A percentile compares a stretch with the other conserved stretches of the same genome.
phyloP scores from a whole-genome alignment of 2,888 invertebrate species.

The Tanypteryx hageni region DNA sequence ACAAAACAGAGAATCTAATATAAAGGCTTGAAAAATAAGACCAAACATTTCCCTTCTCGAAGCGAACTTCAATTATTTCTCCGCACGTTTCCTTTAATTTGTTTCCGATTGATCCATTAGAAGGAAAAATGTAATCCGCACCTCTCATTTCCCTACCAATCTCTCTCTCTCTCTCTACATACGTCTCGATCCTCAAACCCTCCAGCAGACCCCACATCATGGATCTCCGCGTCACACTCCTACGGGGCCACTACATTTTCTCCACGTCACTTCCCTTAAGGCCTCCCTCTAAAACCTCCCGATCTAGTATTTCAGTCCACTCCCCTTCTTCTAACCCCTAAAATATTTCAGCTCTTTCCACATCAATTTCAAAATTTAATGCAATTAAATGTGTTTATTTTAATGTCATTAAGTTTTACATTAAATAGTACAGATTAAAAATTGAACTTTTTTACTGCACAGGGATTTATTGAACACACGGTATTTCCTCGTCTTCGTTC shows the following conservation, averaged over 20 bases:
- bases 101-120: not conserved
- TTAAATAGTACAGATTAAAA: too few species aligned
- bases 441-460: too few species aligned
- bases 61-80: not conserved
- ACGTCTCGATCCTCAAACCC: not conserved
- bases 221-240: conserved; percentile 45
- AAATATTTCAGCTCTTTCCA: conserved; percentile 35
- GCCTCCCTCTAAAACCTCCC: not conserved
- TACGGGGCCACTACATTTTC: conserved; percentile 44
- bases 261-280: conserved; percentile 28
- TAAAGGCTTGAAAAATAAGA: too few species aligned
- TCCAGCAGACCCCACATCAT: not conserved
- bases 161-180: not conserved
- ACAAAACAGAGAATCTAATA: too few species aligned
- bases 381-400: too few species aligned
- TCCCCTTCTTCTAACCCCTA: not conserved
- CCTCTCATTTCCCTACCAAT: not conserved
- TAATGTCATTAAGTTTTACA: too few species aligned
- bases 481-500: not conserved
- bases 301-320: not conserved
- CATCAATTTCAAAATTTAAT: too few species aligned
- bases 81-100: conserved; percentile 26
- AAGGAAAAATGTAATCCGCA: not conserved
- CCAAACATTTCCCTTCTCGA: too few species aligned
- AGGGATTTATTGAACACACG: too few species aligned